A percentile compares a stretch with the other conserved stretches of the same genome.
phyloP scores from a whole-genome alignment of 2,113 vertebrate species.

The Dissostichus mawsoni region DNA sequence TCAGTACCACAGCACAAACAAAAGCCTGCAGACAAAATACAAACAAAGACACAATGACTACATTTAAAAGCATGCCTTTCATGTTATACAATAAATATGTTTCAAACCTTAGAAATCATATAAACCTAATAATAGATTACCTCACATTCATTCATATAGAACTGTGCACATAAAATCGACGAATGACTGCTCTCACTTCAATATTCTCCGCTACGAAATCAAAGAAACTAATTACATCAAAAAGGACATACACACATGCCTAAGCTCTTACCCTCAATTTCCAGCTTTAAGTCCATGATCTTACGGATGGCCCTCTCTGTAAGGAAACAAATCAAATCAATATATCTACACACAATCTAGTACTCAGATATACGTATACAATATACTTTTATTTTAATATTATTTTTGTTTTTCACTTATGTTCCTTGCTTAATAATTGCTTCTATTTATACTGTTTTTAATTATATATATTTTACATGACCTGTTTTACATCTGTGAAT shows the following conservation, averaged over 20 bases:
- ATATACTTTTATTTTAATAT: no score
- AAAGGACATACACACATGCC: neutral
- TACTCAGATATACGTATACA: no score
- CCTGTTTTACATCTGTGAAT: no score
- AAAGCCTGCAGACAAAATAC: slow-evolving; percentile 78
- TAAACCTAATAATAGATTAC: neutral
- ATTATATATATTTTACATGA: no score
- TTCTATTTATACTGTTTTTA: no score
- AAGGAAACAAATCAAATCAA: neutral
- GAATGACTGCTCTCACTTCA: neutral
- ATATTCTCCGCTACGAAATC: neutral
- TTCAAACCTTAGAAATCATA: no score
- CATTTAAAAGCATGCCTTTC: no score
- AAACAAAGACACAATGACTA: neutral
- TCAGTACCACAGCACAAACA: slow-evolving; percentile 91
- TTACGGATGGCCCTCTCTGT: slow-evolving; percentile 85
- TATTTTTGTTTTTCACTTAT: no score
- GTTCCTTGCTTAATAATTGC: no score
- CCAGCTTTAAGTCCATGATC: slow-evolving; percentile 79
- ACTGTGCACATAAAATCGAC: neutral
- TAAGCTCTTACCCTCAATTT: slow-evolving; percentile 86
- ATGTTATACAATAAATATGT: no score
- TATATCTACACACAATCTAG: no score
- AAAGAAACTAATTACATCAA: neutral
- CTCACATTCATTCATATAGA: neutral